Percentiles rank a stretch among this genome's conserved stretches.
phyloP scores from a whole-genome alignment of 2,113 vertebrate species.

The Chloebia gouldiae region DNA sequence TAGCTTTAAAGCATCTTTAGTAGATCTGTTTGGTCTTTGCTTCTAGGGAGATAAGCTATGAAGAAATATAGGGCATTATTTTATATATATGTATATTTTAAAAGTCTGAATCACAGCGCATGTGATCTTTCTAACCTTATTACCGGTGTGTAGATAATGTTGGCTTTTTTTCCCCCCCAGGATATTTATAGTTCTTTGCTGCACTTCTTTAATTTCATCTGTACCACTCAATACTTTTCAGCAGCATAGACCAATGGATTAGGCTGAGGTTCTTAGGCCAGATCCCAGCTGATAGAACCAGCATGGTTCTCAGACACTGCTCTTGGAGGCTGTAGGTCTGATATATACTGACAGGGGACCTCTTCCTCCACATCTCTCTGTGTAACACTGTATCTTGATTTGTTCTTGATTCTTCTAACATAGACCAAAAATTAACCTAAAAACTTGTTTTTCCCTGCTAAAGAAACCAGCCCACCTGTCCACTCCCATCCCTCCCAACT shows the following conservation, averaged over 20 bases:
- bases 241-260: neutral
- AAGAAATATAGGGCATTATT: slow-evolving; percentile 25
- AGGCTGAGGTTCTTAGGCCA: neutral
- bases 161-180: neutral
- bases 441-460: neutral
- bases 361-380: neutral
- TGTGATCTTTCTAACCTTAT: neutral
- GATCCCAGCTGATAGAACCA: neutral
- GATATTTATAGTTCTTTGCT: slow-evolving; percentile 29
- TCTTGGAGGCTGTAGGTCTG: neutral
- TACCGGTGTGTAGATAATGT: neutral
- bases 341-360: neutral
- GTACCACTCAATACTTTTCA: neutral
- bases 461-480: neutral
- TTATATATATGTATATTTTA: neutral
- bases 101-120: neutral
- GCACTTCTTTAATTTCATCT: neutral
- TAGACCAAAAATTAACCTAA: neutral
- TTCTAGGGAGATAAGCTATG: slow-evolving; percentile 38
- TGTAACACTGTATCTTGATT: neutral
- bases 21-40: neutral
- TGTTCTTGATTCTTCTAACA: neutral
- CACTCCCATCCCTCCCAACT: neutral
- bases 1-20: neutral
- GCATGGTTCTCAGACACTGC: neutral